phyloP scores from a whole-genome alignment of 2,113 vertebrate genomes.

The Dolichotis patagonum region DNA sequence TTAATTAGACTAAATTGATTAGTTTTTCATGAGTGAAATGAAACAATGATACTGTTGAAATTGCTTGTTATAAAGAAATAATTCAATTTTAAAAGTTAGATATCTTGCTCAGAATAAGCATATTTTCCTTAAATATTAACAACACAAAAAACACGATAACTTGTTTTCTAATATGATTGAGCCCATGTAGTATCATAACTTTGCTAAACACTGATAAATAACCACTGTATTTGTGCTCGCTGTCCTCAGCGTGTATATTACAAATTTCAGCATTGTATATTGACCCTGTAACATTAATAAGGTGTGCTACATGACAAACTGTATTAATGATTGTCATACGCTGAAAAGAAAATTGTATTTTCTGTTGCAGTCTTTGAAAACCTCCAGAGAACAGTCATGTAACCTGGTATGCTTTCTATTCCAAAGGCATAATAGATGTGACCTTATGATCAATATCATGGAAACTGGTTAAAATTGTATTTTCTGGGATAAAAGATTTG shows the following conservation, averaged over 20 bases:
- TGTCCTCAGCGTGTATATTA: neutral
- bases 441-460: neutral
- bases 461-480: neutral
- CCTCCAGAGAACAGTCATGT: neutral
- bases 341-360: constrained; percentile 44
- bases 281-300: constrained; percentile 48
- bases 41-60: neutral
- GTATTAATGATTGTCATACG: neutral
- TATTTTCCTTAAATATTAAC: neutral
- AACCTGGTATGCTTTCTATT: neutral
- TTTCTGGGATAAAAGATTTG: neutral
- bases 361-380: neutral
- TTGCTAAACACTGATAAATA: constrained; percentile 6
- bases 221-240: neutral
- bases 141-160: neutral
- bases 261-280: constrained; percentile 38
- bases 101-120: neutral
- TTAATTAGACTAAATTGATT: neutral
- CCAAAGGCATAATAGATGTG: fast-evolving
- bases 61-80: neutral
- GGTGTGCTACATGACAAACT: neutral
- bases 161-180: constrained; percentile 39
- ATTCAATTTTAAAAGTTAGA: neutral
- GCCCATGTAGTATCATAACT: neutral
- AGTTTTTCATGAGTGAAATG: neutral